Evolutionary conservation across 37 sponge, comb jelly and placozoan genomes (phyloP), one percentile per base, ranked within the genome.

Genomic region (Tethya wilhelma): DNA sequence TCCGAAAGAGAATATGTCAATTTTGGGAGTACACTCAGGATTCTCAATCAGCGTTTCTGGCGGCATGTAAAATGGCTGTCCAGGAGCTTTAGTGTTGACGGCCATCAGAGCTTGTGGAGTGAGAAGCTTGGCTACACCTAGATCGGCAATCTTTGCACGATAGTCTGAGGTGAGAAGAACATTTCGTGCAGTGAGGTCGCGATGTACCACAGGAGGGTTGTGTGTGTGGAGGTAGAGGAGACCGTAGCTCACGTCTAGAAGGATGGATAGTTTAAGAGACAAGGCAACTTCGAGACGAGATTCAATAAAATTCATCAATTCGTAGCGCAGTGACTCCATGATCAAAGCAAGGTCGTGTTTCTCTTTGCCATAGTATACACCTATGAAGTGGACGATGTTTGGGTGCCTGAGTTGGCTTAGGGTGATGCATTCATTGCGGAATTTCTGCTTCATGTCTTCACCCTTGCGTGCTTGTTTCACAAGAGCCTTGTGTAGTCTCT

Each of bases 401-500:
- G 81, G 81, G 26, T 80, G 81, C 58, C 71, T 45, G 8, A 80
- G 44, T 31, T 57, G 14, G 64, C 81, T 71, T 14, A 80, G 71
- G 34, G 64, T 26, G 45, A 28, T 40, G 44, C 74, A 82, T 31
- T 82, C 83, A 4, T 63, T 37, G 19, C 6, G n/a, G 43, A 82
- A 82, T 26, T 38, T 64, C 19, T 45, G 22, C 26, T 14, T 59
- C 25, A 73, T 36, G 23, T n/a, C 5, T 1, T 63, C 30, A 4
- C 56, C 20, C 0, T 73, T 56, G 9, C 42, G 74, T 0, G 20
- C 4, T 23, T n/a, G 23, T 33, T 71, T 29, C 8, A 53, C 44
- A 5, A 71, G 44, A 25, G 44, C 42, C 26, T 70, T 62, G 59
- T 71, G 81, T 19, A 70, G 38, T 0, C 62, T 26, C 57, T 80